Conservation (phyloP, 1,140 invertebrate species). For the Harpegnathos saltator region DNA sequence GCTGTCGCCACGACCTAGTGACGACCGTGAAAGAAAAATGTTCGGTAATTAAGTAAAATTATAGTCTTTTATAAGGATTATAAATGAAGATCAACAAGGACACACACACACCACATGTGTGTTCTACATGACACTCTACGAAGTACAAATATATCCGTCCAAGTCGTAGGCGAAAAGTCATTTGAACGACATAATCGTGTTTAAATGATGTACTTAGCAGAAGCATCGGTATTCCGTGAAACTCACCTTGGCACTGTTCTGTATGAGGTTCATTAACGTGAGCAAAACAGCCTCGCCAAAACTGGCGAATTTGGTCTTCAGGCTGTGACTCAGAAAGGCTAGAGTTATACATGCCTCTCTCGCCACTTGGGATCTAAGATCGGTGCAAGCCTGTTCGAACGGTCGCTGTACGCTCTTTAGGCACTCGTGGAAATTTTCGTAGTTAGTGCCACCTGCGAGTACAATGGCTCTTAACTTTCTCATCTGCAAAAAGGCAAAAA, state of each 20-base stretch:
- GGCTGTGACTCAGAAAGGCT: conserved; percentile 94
- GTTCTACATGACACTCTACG: conserved; percentile 14
- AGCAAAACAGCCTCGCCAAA: conserved; percentile 94
- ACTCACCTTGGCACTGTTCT: conserved; percentile 96
- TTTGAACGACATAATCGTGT: conserved; percentile 29
- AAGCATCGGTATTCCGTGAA: conserved; percentile 25
- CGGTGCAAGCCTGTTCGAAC: conserved; percentile 94
- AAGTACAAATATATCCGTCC: conserved; percentile 18
- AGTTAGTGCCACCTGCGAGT: conserved; percentile 91
- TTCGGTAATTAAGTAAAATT: conserved; percentile 24
- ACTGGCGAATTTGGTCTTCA: conserved; percentile 94
- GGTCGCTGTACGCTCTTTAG: conserved; percentile 93
- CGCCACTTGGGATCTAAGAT: conserved; percentile 96
- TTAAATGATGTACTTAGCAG: conserved; percentile 4
- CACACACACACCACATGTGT: too few species aligned
- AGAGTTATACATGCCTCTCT: conserved; percentile 98
- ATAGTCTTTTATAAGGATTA: conserved; percentile 11
- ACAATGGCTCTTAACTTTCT: conserved; percentile 94
- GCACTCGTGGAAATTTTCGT: conserved; percentile 93
- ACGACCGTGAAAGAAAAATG: conserved; percentile 48
- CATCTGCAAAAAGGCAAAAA: conserved; percentile 87
- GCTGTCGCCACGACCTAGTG: conserved; percentile 95
- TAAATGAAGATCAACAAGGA: not conserved
- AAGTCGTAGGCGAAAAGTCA: conserved; percentile 9
- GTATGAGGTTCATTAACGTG: conserved; percentile 95